Evolutionary conservation across 2,797 vertebrate genomes (phyloP).

Genomic region (Gymnocypris eckloni): DNA sequence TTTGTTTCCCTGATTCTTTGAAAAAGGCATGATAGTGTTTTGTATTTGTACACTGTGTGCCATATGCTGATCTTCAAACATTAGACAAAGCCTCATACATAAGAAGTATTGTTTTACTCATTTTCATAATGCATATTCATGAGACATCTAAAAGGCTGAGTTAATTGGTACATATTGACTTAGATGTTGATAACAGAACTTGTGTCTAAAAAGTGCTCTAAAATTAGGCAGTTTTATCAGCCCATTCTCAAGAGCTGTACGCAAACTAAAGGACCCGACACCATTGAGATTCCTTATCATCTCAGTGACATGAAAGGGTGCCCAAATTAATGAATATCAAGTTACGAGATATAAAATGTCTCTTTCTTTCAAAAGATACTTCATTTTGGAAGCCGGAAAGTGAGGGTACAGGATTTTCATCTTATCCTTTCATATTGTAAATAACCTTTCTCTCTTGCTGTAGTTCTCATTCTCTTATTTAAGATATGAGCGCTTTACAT

Average conservation of each 20-base stretch:
- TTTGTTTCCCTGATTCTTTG: neutral
- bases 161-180: neutral
- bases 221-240: constrained; percentile 35
- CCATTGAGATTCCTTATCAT: constrained; percentile 49
- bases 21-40: neutral
- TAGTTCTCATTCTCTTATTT: constrained; percentile 34
- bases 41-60: neutral
- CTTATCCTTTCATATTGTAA: constrained; percentile 57
- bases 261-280: constrained; percentile 39
- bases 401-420: constrained; percentile 44
- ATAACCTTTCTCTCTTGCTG: constrained; percentile 29
- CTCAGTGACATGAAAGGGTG: constrained; percentile 47
- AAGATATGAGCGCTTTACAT: constrained; percentile 41
- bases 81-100: constrained; percentile 11
- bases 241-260: constrained; percentile 48
- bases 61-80: constrained; percentile 18
- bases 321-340: constrained; percentile 61
- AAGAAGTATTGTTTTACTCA: constrained; percentile 6
- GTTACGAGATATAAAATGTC: constrained; percentile 52
- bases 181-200: neutral
- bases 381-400: constrained; percentile 50
- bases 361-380: constrained; percentile 47
- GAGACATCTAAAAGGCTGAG: neutral
- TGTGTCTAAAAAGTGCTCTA: neutral
- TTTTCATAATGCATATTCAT: constrained; percentile 8